A percentile compares a stretch with the other conserved stretches of the same genome.
Evolutionary conservation across 2,113 vertebrate genomes (phyloP).

Genomic region (Ceyx melanurus): DNA sequence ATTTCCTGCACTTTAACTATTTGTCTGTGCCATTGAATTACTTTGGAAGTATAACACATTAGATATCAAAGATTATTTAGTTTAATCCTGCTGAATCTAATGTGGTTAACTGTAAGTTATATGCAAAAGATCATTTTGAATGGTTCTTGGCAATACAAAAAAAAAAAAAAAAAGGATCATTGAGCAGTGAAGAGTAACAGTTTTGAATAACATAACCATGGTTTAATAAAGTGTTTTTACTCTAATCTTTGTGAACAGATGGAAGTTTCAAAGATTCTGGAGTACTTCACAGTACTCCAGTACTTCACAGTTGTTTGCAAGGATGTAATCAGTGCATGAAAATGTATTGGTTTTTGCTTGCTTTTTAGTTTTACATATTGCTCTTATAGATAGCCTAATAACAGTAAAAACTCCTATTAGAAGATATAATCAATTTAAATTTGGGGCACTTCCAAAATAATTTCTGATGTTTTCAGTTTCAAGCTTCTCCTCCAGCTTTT

Average conservation of each 20-base stretch:
- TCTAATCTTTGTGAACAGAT: neutral
- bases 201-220: neutral
- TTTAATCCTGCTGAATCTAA: conserved; percentile 57
- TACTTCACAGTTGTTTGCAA: neutral
- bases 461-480: neutral
- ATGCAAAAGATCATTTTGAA: conserved; percentile 35
- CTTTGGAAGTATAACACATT: conserved; percentile 38
- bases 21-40: conserved; percentile 43
- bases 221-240: neutral
- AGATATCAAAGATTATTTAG: conserved; percentile 59
- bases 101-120: conserved; percentile 51
- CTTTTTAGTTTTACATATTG: neutral
- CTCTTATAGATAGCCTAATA: neutral
- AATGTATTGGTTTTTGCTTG: neutral
- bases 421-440: neutral
- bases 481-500: neutral
- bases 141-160: conserved; percentile 38
- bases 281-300: neutral
- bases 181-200: neutral
- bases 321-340: neutral
- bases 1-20: conserved; percentile 67
- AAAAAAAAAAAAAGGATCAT: conserved; percentile 42
- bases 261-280: neutral
- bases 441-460: neutral
- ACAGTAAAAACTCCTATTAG: neutral